Evolutionary conservation across 2,797 vertebrate genomes (phyloP).

Genomic region (Falco cherrug): DNA sequence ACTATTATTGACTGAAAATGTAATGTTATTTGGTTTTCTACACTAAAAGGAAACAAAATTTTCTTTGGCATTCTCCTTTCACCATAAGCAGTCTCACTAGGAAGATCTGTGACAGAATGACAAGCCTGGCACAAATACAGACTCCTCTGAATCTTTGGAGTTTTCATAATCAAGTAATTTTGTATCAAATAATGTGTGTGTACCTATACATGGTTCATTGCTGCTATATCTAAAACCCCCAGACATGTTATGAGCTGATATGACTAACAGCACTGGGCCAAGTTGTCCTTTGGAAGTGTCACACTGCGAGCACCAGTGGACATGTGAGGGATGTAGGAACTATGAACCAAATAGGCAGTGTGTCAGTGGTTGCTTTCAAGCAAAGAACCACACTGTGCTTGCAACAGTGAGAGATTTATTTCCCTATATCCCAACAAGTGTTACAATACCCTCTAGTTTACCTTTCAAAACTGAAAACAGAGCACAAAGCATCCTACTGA

Average conservation of each 20-base stretch:
- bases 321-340: background rate
- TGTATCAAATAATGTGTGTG: background rate
- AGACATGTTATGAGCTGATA: fast-evolving
- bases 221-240: background rate
- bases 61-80: background rate
- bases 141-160: background rate
- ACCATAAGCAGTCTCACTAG: background rate
- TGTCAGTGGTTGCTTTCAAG: background rate
- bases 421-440: background rate
- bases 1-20: background rate
- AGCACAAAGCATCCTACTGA: background rate
- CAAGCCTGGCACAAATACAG: background rate
- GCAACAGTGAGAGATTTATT: background rate
- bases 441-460: background rate
- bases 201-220: fast-evolving
- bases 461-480: background rate
- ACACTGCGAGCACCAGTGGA: background rate
- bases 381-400: background rate
- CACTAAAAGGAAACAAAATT: background rate
- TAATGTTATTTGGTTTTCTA: background rate
- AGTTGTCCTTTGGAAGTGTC: too few species aligned
- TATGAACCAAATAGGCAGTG: background rate
- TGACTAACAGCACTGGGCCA: background rate
- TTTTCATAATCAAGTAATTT: background rate
- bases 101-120: background rate